Base-by-base conservation (phyloP, 2,113 vertebrate species). In the Silurus meridionalis region DNA sequence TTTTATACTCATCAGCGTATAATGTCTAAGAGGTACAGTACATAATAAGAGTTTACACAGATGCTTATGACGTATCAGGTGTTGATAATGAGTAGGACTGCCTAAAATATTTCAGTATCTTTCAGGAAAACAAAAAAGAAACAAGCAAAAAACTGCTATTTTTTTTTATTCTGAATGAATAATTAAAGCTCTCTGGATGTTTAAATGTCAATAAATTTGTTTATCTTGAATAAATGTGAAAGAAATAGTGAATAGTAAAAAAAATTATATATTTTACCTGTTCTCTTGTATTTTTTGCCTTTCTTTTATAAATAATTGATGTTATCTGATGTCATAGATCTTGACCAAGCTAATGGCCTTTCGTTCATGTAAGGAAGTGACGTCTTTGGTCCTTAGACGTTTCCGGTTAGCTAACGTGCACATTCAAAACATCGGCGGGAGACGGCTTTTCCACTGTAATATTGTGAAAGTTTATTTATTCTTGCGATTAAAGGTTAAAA, bases 1-100 rank as follows among this genome's bases (percentile, higher is more conserved):
- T 86, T 83, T 85, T 77, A 61, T 21, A n/a, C 23, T 71, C 71
- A 80, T 25, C 28, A 37, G 64, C 23, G 37, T 79, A 58, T 52
- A 25, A 23, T 74, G 84, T 88, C 87, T 89, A 87, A 58, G 5
- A 58, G 13, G 4, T 58, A 80, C 77, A 21, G 1, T 58, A 80
- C 77, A 21, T 8, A 21, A 8, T 28, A 60, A 1, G 21, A 60
- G 55, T 93, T 94, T 93, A 92, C 89, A 91, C 93, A 93, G 91
- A 94, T 92, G 92, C 87, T 91, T 91, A 85, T 89, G 80, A 85
- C 83, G 87, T 74, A 48, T 74, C 9, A 50, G 17, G 21, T 52
- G 50, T 6, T 3, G 53, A 78, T 25, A 4, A 78, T 74, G 21
- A 13, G 48, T 23, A 17, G 15, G 37, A 72, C 15, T 10, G 9